Conservation (phyloP, 2,113 vertebrate genomes). For the Todiramphus saurophagus region DNA sequence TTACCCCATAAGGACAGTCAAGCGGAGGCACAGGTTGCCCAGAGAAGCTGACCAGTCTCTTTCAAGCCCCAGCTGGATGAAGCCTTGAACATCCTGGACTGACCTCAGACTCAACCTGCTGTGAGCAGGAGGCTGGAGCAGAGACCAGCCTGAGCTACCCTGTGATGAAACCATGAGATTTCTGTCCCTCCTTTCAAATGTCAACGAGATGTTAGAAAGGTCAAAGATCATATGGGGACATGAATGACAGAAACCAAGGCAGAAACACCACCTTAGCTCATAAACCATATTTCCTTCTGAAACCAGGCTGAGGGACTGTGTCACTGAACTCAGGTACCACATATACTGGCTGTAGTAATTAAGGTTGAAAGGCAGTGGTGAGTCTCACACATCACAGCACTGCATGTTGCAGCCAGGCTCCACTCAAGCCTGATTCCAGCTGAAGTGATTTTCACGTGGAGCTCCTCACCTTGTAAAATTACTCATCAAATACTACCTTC, state of each 20-base stretch:
- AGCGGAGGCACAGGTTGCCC: not conserved
- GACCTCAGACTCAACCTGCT: not conserved
- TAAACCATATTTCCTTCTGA: not conserved
- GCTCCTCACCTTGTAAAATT: not conserved
- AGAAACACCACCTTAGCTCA: not conserved
- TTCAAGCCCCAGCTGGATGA: not conserved
- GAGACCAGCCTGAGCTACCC: not conserved
- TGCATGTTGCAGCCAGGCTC: not conserved
- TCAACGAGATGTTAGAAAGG: not conserved
- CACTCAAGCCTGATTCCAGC: not conserved
- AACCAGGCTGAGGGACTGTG: not conserved
- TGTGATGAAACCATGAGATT: not conserved
- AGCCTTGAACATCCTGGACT: not conserved
- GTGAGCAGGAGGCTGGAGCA: not conserved
- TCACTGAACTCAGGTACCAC: not conserved
- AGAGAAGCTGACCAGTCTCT: not conserved
- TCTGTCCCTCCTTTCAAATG: not conserved
- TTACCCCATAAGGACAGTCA: too few species aligned
- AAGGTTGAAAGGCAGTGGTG: not conserved
- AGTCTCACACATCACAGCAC: not conserved
- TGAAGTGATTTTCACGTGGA: not conserved
- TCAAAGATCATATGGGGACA: not conserved
- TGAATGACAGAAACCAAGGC: not conserved
- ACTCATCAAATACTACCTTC: not conserved
- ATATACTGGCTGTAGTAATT: constrained; percentile 20